Evolutionary conservation across 30 jellyfish, hydroid and myxozoan species (phyloP), one percentile per base, ranked within the genome.

Genomic region (Clytia hemisphaerica): DNA sequence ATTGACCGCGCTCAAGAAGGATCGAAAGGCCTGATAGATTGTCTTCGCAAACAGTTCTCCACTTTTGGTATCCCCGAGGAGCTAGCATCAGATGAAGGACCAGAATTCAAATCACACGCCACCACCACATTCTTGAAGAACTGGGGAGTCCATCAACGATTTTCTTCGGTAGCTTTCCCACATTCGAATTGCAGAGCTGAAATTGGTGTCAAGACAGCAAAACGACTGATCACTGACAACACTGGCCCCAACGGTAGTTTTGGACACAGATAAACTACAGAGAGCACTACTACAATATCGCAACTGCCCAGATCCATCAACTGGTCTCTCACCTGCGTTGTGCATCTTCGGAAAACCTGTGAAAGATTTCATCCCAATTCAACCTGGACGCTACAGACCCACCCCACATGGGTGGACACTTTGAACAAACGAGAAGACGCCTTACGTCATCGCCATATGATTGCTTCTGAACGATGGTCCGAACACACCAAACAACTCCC

Each of bases 321-420:
- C 70, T n/a, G 0, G n/a, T n/a, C 70, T 57, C 44, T 57, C 70
- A 57, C n/a, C n/a, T n/a, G 27, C 75, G 14, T 29, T 61, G 67
- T 61, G 75, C 69, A 31, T 1, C 4, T 61, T 61, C 36, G 75
- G 75, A 14, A 33, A 62, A 14, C 71, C 75, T 6, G 61, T 61
- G 19, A 10, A 1, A 14, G 75, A 61, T 37, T 61, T 61, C 75
- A 61, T 61, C 25, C 75, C 75, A 22, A 61, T 61, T 37, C 70
- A 4, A 14, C 75, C 75, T 61, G 75, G 75, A 0, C 32, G 69
- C 75, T 61, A 61, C 75, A 9, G 36, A 14, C 67, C 75, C 21
- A 61, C 31, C 75, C 75, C n/a, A 61, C 75, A 22, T 61, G 75
- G 68, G n/a, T 9, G 15, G 73, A 59, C n/a, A 59, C 62, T 14